These are phyloP conservation scores for Tridacna gigas DNA, from an alignment of 2,888 invertebrate species.

Conservation along the genomic window DNA sequence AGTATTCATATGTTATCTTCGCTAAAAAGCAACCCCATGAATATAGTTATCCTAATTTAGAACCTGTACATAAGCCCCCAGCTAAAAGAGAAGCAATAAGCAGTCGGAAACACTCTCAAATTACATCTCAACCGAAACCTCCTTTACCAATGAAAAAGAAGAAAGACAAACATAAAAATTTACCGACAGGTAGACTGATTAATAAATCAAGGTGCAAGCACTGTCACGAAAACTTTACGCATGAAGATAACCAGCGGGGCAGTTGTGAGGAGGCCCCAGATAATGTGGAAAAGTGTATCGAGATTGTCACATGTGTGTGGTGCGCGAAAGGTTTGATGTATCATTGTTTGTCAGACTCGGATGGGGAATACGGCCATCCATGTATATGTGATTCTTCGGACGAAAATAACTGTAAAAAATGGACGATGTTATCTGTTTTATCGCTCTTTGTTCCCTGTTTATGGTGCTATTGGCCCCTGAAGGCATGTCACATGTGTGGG, in stretches of 20 bases:
- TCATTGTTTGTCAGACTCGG: constrained; percentile 96
- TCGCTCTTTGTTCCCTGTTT: constrained; percentile 96
- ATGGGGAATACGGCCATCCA: constrained; percentile 91
- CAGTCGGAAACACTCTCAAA: constrained; percentile 71
- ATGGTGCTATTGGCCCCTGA: constrained; percentile 96
- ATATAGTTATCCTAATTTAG: constrained; percentile 93
- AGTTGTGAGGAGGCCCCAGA: constrained; percentile 92
- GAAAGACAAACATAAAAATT: constrained; percentile 73
- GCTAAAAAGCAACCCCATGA: constrained; percentile 88
- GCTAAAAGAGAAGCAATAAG: constrained; percentile 78
- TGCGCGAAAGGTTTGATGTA: constrained; percentile 96
- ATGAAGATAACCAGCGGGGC: constrained; percentile 94
- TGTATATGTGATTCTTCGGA: constrained; percentile 90
- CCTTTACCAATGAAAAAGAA: constrained; percentile 83
- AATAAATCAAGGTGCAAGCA: constrained; percentile 85
- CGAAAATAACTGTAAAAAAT: constrained; percentile 88
- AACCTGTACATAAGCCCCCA: constrained; percentile 79
- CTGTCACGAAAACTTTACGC: constrained; percentile 88
- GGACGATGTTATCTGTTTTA: constrained; percentile 94
- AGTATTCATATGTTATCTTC: constrained; percentile 80
- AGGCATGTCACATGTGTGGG: constrained; percentile 93
- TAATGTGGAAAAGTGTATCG: constrained; percentile 91
- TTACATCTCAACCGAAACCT: constrained; percentile 83
- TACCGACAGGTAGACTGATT: constrained; percentile 60
- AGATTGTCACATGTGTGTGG: constrained; percentile 92